Evolutionary conservation across 1,140 invertebrate genomes (phyloP), one percentile per base, ranked within the genome.

Genomic region (Drosophila pruinosa): DNA sequence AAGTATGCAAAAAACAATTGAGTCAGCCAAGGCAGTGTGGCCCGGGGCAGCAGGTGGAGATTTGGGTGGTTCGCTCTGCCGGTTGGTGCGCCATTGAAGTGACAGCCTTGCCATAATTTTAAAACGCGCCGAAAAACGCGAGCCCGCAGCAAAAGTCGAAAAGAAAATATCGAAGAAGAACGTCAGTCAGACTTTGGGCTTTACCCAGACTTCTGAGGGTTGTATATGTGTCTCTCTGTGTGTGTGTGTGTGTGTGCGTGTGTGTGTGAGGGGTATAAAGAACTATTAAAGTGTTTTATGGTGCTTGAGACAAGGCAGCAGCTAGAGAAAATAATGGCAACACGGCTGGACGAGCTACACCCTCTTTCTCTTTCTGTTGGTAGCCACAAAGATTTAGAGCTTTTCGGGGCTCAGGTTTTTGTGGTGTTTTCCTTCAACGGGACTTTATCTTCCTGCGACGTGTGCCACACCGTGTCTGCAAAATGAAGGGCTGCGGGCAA

Each of bases 201-300:
- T 6, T 28, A n/a, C n/a, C n/a, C n/a, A n/a, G 5, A 28, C 26
- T 47, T 24, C 12, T 4, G 17, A 21, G 39, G 39, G 39, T 41
- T 41, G 39, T 1, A 31, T 31, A 31, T 31, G 8, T 31, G 1
- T 31, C 14, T 7, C 14, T 21, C 34, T 31, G 21, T 39, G 54
- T n/a, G n/a, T n/a, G n/a, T n/a, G n/a, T n/a, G n/a, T n/a, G n/a
- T n/a, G n/a, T 59, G 24, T 38, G 39, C 3, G 28, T 15, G 21
- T 28, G 48, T 58, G 48, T 59, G 39, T 24, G 65, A 41, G 59
- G 26, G 53, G 52, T 63, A 45, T 15, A 63, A 52, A 59, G 79
- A 86, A 85, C 80, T 85, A 85, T 85, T 86, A 85, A 85, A 86
- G 80, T 85, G 80, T 85, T 85, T 85, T 85, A 85, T 85, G 72